phyloP scores from a whole-genome alignment of 2,888 invertebrate species.

The Fissipunctia ypsillon region DNA sequence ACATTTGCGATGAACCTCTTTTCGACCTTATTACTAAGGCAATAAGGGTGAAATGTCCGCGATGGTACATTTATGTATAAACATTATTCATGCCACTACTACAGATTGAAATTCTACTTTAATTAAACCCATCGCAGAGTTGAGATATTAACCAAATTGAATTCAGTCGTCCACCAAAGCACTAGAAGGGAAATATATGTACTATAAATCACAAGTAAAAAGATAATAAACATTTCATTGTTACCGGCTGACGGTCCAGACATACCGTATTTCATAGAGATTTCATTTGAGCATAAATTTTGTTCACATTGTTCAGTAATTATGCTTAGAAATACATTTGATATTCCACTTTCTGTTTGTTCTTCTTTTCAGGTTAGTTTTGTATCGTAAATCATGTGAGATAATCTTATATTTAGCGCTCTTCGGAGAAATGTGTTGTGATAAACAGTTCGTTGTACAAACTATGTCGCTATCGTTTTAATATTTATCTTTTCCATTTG shows the following conservation, averaged over 20 bases:
- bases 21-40: no score
- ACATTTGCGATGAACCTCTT: no score
- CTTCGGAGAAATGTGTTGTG: conserved; percentile 46
- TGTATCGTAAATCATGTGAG: conserved; percentile 55
- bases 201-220: conserved; percentile 74
- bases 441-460: conserved; percentile 33
- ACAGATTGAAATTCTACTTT: conserved; percentile 14
- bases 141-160: conserved; percentile 55
- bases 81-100: neutral
- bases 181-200: conserved; percentile 62
- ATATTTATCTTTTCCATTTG: conserved; percentile 32
- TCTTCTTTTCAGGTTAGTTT: conserved; percentile 48
- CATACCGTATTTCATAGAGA: conserved; percentile 79
- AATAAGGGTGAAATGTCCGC: no score
- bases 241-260: conserved; percentile 70
- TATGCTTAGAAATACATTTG: conserved; percentile 69
- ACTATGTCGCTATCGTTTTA: conserved; percentile 39
- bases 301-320: conserved; percentile 74
- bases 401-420: conserved; percentile 59
- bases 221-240: conserved; percentile 75
- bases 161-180: conserved; percentile 60
- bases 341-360: conserved; percentile 54
- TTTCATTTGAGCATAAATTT: conserved; percentile 78
- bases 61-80: neutral
- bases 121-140: conserved; percentile 40